Base-by-base conservation (phyloP, 2,888 invertebrate species). In the Periphyllus acericola region DNA sequence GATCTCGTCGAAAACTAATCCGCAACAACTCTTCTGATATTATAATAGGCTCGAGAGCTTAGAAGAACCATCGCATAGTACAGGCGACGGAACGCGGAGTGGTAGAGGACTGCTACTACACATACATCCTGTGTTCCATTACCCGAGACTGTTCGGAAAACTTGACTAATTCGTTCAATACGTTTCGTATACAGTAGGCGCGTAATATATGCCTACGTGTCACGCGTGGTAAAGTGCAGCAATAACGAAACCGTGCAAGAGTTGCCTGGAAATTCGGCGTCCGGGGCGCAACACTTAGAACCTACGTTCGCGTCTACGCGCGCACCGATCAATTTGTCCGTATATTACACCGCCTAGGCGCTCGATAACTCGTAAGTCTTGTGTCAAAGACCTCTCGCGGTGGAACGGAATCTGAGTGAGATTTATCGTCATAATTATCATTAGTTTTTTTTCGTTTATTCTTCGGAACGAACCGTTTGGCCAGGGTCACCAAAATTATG, bases 101-200 rank as follows among this genome's bases (percentile, higher is more conserved):
- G 46, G 14, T 66, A 80, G 66, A 66, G 66, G 25, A 66, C 66
- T 66, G 19, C 1, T n/a, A 36, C 17, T n/a, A n/a, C n/a, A n/a
- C n/a, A n/a, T n/a, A n/a, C n/a, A n/a, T n/a, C n/a, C n/a, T 66
- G 81, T 21, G 66, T 68, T 68, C 40, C 21, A 81, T 81, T 81
- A 81, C 81, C 66, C 40, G 81, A 40, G 66, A 32, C 68, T 68
- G 29, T 81, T 25, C 21, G 46, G 29, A 81, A 68, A 81, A 81
- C 68, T 81, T 81, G 68, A 46, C 29, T 81, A 81, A 81, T 71
- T 71, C 46, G 68, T 81, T 68, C 21, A 25, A 32, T 81, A 71
- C 29, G n/a, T 60, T 17, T n/a, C n/a, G n/a, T 21, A 25, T 60
- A 60, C 46, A 14, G 14, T 40, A 40, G 9, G 40, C 40, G 9